These are phyloP conservation scores for Rhingia rostrata DNA, from an alignment of 2,888 invertebrate genomes.

Conservation along the genomic window DNA sequence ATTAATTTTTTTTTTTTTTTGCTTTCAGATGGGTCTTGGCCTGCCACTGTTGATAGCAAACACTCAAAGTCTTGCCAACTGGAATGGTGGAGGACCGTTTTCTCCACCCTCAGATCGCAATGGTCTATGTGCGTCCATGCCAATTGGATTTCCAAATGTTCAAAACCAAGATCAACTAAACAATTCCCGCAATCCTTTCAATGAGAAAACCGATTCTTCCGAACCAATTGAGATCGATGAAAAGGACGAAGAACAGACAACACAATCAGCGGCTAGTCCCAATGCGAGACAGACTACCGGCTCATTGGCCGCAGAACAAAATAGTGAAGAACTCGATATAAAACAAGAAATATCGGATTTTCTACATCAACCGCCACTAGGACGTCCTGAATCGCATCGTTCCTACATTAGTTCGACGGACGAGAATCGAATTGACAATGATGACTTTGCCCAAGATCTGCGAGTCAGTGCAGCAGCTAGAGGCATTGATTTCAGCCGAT, in stretches of 20 bases:
- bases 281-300: constrained; percentile 40
- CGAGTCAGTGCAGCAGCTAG: constrained; percentile 78
- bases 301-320: constrained; percentile 48
- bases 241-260: constrained; percentile 76
- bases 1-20: constrained; percentile 21
- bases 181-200: constrained; percentile 46
- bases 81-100: constrained; percentile 80
- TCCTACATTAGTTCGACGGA: constrained; percentile 80
- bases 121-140: constrained; percentile 78
- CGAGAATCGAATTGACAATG: constrained; percentile 78
- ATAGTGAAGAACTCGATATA: constrained; percentile 79
- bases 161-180: constrained; percentile 54
- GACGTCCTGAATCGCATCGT: constrained; percentile 80
- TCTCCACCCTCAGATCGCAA: constrained; percentile 79
- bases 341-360: constrained; percentile 81
- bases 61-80: constrained; percentile 79
- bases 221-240: constrained; percentile 69
- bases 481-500: constrained; percentile 78
- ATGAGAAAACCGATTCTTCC: constrained; percentile 46
- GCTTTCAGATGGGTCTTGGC: constrained; percentile 80
- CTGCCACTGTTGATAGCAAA: constrained; percentile 81
- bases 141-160: constrained; percentile 76
- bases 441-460: constrained; percentile 81
- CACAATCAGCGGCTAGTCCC: constrained; percentile 76
- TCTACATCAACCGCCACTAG: constrained; percentile 78